These are phyloP conservation scores for Psittacula echo DNA, from an alignment of 2,797 vertebrate genomes.

Conservation along the genomic window DNA sequence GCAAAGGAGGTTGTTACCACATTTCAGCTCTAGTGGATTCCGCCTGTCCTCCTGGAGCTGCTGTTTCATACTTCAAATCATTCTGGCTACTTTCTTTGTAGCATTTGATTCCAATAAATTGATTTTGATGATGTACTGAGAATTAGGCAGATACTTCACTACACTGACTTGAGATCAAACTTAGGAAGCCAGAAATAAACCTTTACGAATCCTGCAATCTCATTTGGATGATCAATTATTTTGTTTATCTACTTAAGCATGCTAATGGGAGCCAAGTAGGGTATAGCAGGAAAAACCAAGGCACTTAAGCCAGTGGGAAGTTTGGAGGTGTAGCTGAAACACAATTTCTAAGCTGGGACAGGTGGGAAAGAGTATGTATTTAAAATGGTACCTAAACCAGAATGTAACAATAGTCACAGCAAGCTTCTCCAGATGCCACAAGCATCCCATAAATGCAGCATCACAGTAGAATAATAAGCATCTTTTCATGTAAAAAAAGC, in stretches of 20 bases:
- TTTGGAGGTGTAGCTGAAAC: neutral
- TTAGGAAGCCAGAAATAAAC: neutral
- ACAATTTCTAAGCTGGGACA: neutral
- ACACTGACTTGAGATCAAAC: neutral
- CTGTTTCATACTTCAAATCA: neutral
- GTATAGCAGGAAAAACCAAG: neutral
- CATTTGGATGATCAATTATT: neutral
- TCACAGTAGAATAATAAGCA: neutral
- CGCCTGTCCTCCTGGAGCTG: neutral
- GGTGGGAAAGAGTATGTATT: neutral
- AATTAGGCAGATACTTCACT: neutral
- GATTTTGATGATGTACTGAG: neutral
- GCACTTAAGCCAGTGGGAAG: neutral
- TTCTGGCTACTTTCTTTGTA: neutral
- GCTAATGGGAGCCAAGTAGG: neutral
- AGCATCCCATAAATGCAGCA: neutral
- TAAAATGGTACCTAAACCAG: neutral
- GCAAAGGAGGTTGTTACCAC: neutral
- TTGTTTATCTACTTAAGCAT: neutral
- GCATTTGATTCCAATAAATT: neutral
- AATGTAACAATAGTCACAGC: neutral
- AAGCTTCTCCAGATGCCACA: neutral
- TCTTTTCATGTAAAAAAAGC: neutral
- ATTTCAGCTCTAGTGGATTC: neutral
- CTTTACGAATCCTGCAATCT: neutral